Evolutionary conservation across 1,140 invertebrate species (phyloP).

Genomic region (Episyrphus balteatus): DNA sequence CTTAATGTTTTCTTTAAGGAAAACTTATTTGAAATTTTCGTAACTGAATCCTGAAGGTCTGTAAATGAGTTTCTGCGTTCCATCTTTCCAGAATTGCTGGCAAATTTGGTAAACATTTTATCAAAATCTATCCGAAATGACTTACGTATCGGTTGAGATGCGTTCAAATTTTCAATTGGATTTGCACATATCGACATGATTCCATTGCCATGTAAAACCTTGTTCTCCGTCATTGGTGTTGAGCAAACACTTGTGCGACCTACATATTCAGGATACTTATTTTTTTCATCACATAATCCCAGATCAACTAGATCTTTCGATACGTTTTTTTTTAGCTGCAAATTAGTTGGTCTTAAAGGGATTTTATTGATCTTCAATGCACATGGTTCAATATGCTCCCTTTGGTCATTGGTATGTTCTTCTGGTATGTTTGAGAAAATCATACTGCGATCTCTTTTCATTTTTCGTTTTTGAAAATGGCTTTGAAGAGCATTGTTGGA

Average conservation of each 20-base stretch:
- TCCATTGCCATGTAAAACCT: constrained; percentile 55
- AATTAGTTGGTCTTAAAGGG: constrained; percentile 40
- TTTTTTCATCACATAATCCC: constrained; percentile 33
- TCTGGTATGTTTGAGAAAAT: constrained; percentile 68
- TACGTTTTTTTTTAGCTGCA: constrained; percentile 42
- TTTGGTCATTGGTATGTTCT: constrained; percentile 37
- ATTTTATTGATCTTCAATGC: constrained; percentile 8
- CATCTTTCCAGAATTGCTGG: constrained; percentile 27
- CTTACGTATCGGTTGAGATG: background rate
- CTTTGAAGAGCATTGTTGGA: constrained; percentile 22
- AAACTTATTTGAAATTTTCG: constrained; percentile 40
- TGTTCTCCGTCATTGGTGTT: constrained; percentile 61
- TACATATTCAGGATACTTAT: constrained; percentile 41
- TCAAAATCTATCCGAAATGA: constrained; percentile 27
- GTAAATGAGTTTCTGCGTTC: constrained; percentile 37
- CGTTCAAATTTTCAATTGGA: constrained; percentile 30
- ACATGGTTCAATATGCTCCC: constrained; percentile 1
- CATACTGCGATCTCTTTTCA: constrained; percentile 64
- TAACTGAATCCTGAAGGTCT: constrained; percentile 44
- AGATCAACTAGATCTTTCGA: constrained; percentile 37
- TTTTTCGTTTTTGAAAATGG: constrained; percentile 37
- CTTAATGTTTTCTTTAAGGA: constrained; percentile 30
- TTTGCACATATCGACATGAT: constrained; percentile 54
- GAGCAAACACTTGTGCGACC: constrained; percentile 59
- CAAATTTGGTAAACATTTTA: constrained; percentile 32